A percentile compares a stretch with the other conserved stretches of the same genome.
These are phyloP conservation scores for Psettodes erumei DNA, from an alignment of 2,113 vertebrate species.

Conservation along the genomic window DNA sequence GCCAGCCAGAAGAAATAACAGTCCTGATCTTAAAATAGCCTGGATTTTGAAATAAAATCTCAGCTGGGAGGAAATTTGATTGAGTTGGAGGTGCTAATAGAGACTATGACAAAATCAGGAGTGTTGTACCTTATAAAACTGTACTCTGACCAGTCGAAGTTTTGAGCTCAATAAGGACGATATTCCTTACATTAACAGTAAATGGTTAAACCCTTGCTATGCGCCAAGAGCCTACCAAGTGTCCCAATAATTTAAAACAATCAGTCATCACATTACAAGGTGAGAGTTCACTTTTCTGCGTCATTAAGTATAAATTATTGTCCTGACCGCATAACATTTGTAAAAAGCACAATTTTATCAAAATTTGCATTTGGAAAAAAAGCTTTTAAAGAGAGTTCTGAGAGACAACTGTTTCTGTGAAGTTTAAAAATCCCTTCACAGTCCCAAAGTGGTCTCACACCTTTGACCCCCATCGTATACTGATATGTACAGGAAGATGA, in stretches of 20 bases:
- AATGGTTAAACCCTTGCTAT: slow-evolving; percentile 28
- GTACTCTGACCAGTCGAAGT: not conserved
- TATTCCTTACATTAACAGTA: not conserved
- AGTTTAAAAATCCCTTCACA: slow-evolving; percentile 37
- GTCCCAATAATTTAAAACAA: not conserved
- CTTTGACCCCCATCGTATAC: too few species aligned
- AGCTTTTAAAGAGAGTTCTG: slow-evolving; percentile 45
- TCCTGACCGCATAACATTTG: slow-evolving; percentile 43
- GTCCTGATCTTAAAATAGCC: not conserved
- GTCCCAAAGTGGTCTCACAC: not conserved
- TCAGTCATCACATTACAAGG: slow-evolving; percentile 18
- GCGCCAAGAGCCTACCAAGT: slow-evolving; percentile 29
- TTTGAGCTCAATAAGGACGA: not conserved
- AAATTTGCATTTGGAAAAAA: slow-evolving; percentile 51
- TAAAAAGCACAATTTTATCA: slow-evolving; percentile 57
- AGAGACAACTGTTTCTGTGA: slow-evolving; percentile 26
- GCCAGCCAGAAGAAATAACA: not conserved
- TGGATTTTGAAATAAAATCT: slow-evolving; percentile 2
- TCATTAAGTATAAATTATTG: slow-evolving; percentile 35
- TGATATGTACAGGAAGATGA: too few species aligned
- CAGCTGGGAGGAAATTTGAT: not conserved
- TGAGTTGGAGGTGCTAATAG: not conserved
- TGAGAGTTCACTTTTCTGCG: slow-evolving; percentile 34
- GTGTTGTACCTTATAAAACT: not conserved
- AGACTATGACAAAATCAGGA: not conserved